Evolutionary conservation across 1,140 invertebrate genomes (phyloP).

Genomic region (Lasioglossum baleicum): DNA sequence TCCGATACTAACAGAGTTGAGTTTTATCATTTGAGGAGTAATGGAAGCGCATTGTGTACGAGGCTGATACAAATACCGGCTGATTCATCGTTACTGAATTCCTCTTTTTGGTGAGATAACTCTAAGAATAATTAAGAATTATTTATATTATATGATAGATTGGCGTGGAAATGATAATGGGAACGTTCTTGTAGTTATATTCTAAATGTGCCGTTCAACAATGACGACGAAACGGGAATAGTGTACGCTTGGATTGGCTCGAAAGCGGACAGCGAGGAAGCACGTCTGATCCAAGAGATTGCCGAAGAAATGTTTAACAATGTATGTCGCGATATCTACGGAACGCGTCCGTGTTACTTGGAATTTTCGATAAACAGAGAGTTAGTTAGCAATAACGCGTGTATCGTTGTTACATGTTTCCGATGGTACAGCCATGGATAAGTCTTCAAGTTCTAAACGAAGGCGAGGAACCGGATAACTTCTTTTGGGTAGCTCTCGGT

Average conservation of each 20-base stretch:
- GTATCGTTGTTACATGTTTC: not conserved
- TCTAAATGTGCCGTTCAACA: conserved; percentile 96
- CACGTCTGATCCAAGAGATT: conserved; percentile 93
- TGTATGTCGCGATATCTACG: conserved; percentile 69
- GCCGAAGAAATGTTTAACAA: conserved; percentile 96
- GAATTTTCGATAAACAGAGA: not conserved
- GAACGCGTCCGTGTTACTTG: not conserved
- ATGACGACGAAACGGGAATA: conserved; percentile 93
- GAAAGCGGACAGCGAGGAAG: conserved; percentile 93
- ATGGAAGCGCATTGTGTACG: conserved; percentile 96
- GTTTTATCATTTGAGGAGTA: conserved; percentile 97
- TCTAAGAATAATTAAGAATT: not conserved
- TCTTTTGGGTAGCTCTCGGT: conserved; percentile 98
- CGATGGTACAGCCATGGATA: conserved; percentile 84
- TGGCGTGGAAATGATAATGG: not conserved
- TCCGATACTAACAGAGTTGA: conserved; percentile 86
- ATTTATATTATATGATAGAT: not conserved
- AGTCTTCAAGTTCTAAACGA: conserved; percentile 94
- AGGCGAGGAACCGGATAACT: conserved; percentile 99
- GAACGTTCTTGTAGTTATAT: conserved; percentile 88
- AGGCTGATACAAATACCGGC: conserved; percentile 94
- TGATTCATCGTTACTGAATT: conserved; percentile 90
- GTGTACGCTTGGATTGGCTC: conserved; percentile 99
- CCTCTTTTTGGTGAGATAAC: conserved; percentile 88
- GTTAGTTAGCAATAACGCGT: not conserved